Base-by-base conservation (phyloP, 2,888 invertebrate genomes). In the Hypomecis atomaria region DNA sequence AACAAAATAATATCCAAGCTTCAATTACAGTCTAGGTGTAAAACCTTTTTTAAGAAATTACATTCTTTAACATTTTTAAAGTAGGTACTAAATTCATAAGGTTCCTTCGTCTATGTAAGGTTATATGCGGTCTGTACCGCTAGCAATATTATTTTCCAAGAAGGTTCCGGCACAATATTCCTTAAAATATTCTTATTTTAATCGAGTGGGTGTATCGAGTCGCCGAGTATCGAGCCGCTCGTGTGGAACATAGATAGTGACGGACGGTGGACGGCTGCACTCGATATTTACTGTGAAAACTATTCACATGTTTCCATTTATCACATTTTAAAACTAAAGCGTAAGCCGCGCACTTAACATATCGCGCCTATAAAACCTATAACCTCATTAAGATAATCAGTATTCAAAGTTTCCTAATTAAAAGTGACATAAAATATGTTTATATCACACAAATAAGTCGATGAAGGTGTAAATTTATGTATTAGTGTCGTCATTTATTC, bases 241-340 rank as follows among this genome's bases (percentile, higher is more conserved):
- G 92, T 92, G 92, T 86, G 90, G 91, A 92, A 92, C 79, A 77
- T 75, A 83, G 92, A 92, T 92, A 90, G 86, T 85, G 90, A 87
- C 86, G 89, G 89, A 87, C 90, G 83, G 78, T 85, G 87, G 88
- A 81, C 88, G 79, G 73, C 75, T 71, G 66, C 78, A 78, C 71
- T 66, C 72, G 75, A 77, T 78, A 78, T 85, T 74, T 76, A 80
- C 77, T 81, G 65, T 66, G 69, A 83, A 85, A 83, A 88, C 83
- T 86, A 86, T 85, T 89, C 84, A 86, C 84, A 88, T 88, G 90
- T 87, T 87, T 82, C 79, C 82, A 83, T 83, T 79, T 83, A 83
- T 75, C 57, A 66, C 53, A 61, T 55, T 34, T 61, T 56, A 10
- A 62, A 52, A 64, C 43, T 55, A 44, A 54, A 43, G 42, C 57